Conservation (phyloP, 2,113 vertebrate species). For the Sigmodon hispidus region DNA sequence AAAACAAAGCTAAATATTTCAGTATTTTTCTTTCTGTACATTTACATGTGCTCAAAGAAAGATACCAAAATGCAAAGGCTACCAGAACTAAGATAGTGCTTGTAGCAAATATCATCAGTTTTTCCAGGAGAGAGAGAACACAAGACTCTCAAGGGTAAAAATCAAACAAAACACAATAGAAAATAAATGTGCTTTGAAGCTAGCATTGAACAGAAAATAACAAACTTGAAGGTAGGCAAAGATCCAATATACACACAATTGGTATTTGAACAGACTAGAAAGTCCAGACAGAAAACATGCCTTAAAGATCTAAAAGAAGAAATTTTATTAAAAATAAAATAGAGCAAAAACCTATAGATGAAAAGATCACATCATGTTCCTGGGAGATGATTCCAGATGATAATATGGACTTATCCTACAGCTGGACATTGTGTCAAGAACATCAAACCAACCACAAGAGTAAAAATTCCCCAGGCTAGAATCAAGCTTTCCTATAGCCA, state of each 20-base stretch:
- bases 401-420: not conserved
- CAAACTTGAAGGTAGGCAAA: not conserved
- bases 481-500: not conserved
- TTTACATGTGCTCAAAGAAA: not conserved
- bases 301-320: constrained; percentile 1
- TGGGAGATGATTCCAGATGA: not conserved
- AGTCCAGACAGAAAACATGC: constrained; percentile 5
- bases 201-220: not conserved
- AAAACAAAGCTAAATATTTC: not conserved
- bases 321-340: constrained; percentile 10
- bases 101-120: not conserved
- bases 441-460: not conserved
- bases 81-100: not conserved
- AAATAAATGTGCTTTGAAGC: constrained; percentile 1
- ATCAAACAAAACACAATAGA: not conserved
- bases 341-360: not conserved
- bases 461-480: not conserved
- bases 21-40: not conserved
- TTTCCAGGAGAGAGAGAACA: not conserved
- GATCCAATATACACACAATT: constrained; percentile 31
- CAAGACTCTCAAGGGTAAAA: not conserved
- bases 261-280: not conserved
- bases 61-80: not conserved
- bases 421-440: not conserved
- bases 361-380: not conserved